Base-by-base conservation (phyloP, 23 tunicate genomes). In the Halocynthia roretzi region DNA sequence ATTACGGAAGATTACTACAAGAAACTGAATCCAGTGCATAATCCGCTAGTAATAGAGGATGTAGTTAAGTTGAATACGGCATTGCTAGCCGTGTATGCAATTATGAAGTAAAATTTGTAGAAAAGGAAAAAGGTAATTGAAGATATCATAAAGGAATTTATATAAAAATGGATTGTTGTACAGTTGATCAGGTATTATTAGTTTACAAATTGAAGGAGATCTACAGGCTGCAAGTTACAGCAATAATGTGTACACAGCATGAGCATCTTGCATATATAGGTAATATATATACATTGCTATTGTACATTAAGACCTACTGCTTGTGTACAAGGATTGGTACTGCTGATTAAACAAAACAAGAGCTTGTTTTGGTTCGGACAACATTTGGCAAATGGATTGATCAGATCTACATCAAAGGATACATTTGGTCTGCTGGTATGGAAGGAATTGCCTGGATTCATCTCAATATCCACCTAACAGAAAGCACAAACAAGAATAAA, bases 321-420 rank as follows among this genome's bases (percentile, higher is more conserved):
- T 58, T 58, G 17, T 58, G 17, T 14, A 14, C 15, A 58, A 58
- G 15, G 63, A 15, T n/a, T 58, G 63, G 17, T 58, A 58, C 63
- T n/a, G 17, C 2, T 14, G n/a, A 58, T 58, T 58, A n/a, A n/a
- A 15, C 17, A n/a, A 14, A n/a, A 58, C 63, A 58, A 58, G 4
- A 58, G 63, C 63, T 58, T 14, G 17, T 58, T 58, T n/a, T 58
- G 63, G 17, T 4, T 65, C 2, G 70, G 31, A 15, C 70, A 65
- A 65, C 10, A 10, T 65, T 48, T 65, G 22, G 6, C 31, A 15
- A 65, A 65, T 65, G 70, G 70, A 65, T 65, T 65, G 15, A 65
- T 15, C 70, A 65, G 22, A 65, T 65, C 70, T 10, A 48, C 48
- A 65, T 65, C 70, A 65, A 20, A 65, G 0, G n/a, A 9, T 65